Conservation (phyloP, 64 coral and sea anemone genomes). For the Montipora capricornis region DNA sequence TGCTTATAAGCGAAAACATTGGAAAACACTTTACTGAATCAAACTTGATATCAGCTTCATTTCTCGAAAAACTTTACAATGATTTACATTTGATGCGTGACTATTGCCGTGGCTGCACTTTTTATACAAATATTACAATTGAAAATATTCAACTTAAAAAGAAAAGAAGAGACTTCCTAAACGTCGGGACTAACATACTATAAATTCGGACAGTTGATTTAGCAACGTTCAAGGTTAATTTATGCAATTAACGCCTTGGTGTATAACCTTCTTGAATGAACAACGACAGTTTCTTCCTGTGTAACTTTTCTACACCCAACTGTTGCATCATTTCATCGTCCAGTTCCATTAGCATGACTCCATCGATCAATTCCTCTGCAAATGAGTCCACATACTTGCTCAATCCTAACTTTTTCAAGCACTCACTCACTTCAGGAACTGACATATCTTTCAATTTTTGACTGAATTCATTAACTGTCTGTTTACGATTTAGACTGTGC, state of each 20-base stretch:
- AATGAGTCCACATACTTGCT: conserved; percentile 56
- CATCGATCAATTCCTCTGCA: conserved; percentile 72
- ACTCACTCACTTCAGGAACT: conserved; percentile 66
- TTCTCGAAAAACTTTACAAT: too few relatives aligned
- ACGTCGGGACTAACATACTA: too few relatives aligned
- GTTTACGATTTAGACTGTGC: background rate
- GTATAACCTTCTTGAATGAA: conserved; percentile 71
- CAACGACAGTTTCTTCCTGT: conserved; percentile 75
- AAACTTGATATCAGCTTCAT: too few relatives aligned
- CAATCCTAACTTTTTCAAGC: conserved; percentile 68
- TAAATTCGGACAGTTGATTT: too few relatives aligned
- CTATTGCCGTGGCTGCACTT: too few relatives aligned
- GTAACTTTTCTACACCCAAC: conserved; percentile 72
- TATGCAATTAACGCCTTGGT: conserved; percentile 9
- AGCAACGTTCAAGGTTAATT: too few relatives aligned
- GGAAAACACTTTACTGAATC: too few relatives aligned
- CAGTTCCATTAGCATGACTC: conserved; percentile 70
- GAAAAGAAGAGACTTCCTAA: too few relatives aligned
- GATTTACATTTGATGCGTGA: too few relatives aligned
- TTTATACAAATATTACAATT: too few relatives aligned
- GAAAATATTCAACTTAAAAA: too few relatives aligned
- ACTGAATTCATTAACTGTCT: conserved; percentile 2
- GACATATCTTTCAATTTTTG: background rate
- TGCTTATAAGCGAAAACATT: too few relatives aligned
- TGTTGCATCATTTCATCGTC: conserved; percentile 78